phyloP scores from a whole-genome alignment of 1,140 invertebrate species.

The Lordiphosa mommai region DNA sequence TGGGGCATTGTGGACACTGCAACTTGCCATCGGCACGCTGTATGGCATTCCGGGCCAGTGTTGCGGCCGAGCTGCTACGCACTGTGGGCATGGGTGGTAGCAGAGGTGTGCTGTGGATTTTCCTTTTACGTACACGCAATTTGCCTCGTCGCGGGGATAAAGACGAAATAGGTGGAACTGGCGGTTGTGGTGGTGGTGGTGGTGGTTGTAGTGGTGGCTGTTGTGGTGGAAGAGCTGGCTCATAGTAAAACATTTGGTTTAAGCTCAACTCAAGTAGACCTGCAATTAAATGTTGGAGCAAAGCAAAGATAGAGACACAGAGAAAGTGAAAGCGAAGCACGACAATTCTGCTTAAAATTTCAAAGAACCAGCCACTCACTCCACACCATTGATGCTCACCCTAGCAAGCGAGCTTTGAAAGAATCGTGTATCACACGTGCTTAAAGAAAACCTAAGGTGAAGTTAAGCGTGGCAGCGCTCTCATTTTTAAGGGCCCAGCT shows the following conservation, averaged over 20 bases:
- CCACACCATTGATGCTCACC: too few species aligned
- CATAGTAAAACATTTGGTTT: slow-evolving; percentile 63
- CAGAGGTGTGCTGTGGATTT: not conserved
- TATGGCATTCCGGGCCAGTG: slow-evolving; percentile 46
- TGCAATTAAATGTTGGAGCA: slow-evolving; percentile 59
- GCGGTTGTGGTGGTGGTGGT: slow-evolving; percentile 2
- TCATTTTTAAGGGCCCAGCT: too few species aligned
- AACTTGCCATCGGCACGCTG: slow-evolving; percentile 55
- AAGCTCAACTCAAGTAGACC: slow-evolving; percentile 68
- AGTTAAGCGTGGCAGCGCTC: too few species aligned
- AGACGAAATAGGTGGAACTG: slow-evolving; percentile 2
- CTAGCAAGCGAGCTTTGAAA: too few species aligned
- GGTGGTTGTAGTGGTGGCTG: slow-evolving; percentile 11
- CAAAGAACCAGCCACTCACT: slow-evolving; percentile 4
- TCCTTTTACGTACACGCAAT: slow-evolving; percentile 49
- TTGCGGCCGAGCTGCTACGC: slow-evolving; percentile 48
- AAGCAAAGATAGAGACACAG: slow-evolving; percentile 35
- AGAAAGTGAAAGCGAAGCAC: slow-evolving; percentile 21
- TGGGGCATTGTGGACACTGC: slow-evolving; percentile 63
- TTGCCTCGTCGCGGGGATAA: slow-evolving; percentile 39
- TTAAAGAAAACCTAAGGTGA: too few species aligned
- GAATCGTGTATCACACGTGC: too few species aligned
- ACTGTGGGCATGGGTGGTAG: slow-evolving; percentile 18
- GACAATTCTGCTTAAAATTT: slow-evolving; percentile 16
- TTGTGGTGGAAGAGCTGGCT: slow-evolving; percentile 18